These are phyloP conservation scores for Amphiprion ocellaris DNA, from an alignment of 2,113 vertebrate species.

Conservation along the genomic window DNA sequence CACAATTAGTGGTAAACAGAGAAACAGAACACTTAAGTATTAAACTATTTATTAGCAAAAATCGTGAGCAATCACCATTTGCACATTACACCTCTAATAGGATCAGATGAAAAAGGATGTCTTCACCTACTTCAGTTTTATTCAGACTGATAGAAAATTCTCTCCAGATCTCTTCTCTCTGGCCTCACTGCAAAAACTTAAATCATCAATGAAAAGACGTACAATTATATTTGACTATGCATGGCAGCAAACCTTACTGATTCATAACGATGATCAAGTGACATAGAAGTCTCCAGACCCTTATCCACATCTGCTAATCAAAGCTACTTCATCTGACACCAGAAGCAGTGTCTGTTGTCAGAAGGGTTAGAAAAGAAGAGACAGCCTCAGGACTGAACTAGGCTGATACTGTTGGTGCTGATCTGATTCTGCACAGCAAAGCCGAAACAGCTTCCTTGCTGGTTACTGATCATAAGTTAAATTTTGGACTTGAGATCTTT, in stretches of 20 bases:
- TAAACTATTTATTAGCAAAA: conserved; percentile 12
- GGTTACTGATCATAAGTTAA: neutral
- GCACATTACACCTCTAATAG: neutral
- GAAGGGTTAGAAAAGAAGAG: conserved; percentile 14
- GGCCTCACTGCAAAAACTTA: neutral
- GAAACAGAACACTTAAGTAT: conserved; percentile 1
- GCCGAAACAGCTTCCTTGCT: neutral
- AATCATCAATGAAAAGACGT: conserved; percentile 5
- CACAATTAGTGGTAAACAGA: neutral
- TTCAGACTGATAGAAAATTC: neutral
- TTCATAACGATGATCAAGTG: conserved; percentile 25
- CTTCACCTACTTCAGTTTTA: neutral
- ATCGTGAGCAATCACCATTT: neutral
- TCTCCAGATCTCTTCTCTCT: neutral
- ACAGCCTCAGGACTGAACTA: neutral
- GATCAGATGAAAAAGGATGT: neutral
- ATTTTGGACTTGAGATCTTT: neutral
- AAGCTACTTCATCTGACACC: conserved; percentile 13
- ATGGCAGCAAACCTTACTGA: neutral
- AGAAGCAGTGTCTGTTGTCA: conserved; percentile 17
- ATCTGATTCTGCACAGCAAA: conserved; percentile 2
- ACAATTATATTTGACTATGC: neutral
- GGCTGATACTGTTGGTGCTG: neutral
- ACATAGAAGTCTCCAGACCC: conserved; percentile 13
- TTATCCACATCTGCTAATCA: neutral